Evolutionary conservation across 30 jellyfish, hydroid and myxozoan genomes (phyloP).

Genomic region (Calvadosia cruxmelitensis): DNA sequence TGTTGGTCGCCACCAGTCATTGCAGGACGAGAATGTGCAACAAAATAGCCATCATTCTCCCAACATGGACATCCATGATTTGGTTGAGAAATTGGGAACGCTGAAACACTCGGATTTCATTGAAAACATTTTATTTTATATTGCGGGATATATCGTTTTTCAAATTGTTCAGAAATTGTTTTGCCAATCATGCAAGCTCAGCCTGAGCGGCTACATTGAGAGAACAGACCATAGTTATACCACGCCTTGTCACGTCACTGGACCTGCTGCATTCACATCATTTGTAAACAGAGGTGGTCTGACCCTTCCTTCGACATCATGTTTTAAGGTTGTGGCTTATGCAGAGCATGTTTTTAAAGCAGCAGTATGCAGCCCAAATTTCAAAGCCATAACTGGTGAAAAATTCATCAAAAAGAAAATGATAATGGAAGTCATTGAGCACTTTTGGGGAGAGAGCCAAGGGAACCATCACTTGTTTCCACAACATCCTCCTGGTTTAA

Average conservation of each 20-base stretch:
- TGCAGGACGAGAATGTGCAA: too few species aligned
- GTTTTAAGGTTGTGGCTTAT: too few species aligned
- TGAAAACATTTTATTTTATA: constrained; percentile 28
- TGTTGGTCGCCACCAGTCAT: too few species aligned
- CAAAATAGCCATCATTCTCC: too few species aligned
- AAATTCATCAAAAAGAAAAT: constrained; percentile 1
- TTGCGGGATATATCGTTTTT: constrained; percentile 39
- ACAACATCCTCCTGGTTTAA: constrained; percentile 18
- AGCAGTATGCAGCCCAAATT: constrained; percentile 12
- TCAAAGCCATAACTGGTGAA: background rate
- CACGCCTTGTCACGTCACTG: constrained; percentile 9
- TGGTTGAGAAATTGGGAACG: background rate
- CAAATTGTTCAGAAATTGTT: constrained; percentile 3
- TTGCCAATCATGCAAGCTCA: constrained; percentile 13
- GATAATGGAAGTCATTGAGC: constrained; percentile 7
- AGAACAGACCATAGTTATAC: constrained; percentile 18
- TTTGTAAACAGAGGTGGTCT: constrained; percentile 16
- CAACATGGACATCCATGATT: background rate
- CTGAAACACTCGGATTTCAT: constrained; percentile 8
- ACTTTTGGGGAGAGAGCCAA: constrained; percentile 2
- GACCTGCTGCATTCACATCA: constrained; percentile 36
- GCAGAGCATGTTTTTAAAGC: constrained; percentile 8
- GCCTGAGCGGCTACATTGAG: constrained; percentile 4
- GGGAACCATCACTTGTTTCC: background rate
- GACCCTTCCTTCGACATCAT: constrained; percentile 13